phyloP scores from a whole-genome alignment of 1,140 invertebrate genomes.

The Drosophila nikananu region DNA sequence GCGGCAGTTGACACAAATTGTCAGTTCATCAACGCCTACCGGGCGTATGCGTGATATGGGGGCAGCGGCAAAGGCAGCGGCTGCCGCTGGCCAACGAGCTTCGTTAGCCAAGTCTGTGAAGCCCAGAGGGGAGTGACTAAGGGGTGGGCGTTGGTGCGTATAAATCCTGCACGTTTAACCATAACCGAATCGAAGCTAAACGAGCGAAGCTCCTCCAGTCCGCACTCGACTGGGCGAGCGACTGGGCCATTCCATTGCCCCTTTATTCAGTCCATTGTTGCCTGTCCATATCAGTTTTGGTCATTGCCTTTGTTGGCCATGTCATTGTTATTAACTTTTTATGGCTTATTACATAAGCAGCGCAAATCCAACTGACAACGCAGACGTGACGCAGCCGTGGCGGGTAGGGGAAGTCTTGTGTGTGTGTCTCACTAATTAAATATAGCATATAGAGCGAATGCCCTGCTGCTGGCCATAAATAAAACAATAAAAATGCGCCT shows the following conservation, averaged over 20 bases:
- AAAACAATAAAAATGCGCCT: slow-evolving; percentile 45
- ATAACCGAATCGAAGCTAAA: slow-evolving; percentile 73
- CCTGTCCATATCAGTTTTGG: slow-evolving; percentile 43
- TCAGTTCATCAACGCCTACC: slow-evolving; percentile 83
- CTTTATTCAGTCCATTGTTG: slow-evolving; percentile 33
- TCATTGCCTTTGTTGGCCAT: slow-evolving; percentile 58
- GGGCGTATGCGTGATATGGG: slow-evolving; percentile 70
- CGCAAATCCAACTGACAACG: slow-evolving; percentile 68
- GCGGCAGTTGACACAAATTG: slow-evolving; percentile 81
- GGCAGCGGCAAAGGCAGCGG: neutral
- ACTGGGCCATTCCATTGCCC: neutral
- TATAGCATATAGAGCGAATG: slow-evolving; percentile 55
- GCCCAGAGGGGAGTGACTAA: neutral
- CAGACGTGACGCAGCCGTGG: slow-evolving; percentile 65
- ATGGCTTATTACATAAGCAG: slow-evolving; percentile 81
- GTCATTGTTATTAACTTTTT: slow-evolving; percentile 83
- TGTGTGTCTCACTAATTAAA: slow-evolving; percentile 68
- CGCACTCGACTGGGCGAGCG: neutral
- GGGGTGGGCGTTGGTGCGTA: slow-evolving; percentile 20
- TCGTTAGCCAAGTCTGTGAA: slow-evolving; percentile 56
- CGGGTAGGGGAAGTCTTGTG: neutral
- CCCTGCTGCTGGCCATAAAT: slow-evolving; percentile 26
- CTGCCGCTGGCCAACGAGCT: slow-evolving; percentile 44
- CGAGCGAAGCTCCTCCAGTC: neutral
- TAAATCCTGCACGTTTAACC: slow-evolving; percentile 78